Evolutionary conservation across 2,888 invertebrate genomes (phyloP), one percentile per base, ranked within the genome.

Genomic region (Cerceris ruficornis): DNA sequence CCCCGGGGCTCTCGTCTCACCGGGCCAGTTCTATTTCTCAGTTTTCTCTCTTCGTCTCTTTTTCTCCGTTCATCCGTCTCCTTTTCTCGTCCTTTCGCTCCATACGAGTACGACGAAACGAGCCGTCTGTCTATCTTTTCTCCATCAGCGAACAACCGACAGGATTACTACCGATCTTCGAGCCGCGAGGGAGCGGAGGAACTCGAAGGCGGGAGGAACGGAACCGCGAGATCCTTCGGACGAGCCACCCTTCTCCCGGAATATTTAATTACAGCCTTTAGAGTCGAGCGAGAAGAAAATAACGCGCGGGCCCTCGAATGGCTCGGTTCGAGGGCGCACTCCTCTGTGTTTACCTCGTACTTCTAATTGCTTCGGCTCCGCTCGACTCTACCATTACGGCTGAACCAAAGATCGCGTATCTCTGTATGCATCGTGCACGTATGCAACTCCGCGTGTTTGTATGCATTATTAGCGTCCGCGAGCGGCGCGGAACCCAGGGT

Each of bases 271-370:
- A 90, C 90, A 90, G 90, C 83, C 86, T 89, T 86, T 81, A 86
- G 83, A 70, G 80, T 77, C 85, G 77, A 81, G 81, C 85, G 80
- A 86, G 86, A 89, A 86, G 88, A 89, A 91, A 90, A 91, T 89
- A 91, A 90, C 87, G 86, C 85, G 85, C 76, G 77, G 75, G 78
- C 73, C 80, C 60, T 57, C 62, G 82, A 80, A 80, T 80, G 80
- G 84, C 76, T 72, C 43, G 65, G 76, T 83, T 69, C 84, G 84
- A 76, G 72, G 75, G 72, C 82, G 80, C 76, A 82, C 83, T 86
- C 84, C 89, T 88, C 91, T 91, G 88, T 91, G 90, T 91, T 91
- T 91, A 91, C 91, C 90, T 88, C 90, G 90, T 91, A 90, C 89
- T 91, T 91, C 91, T 91, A 91, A 91, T 91, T 91, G 90, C 91